These are phyloP conservation scores for Lagodon rhomboides DNA, from an alignment of 2,797 vertebrate genomes.

Conservation along the genomic window DNA sequence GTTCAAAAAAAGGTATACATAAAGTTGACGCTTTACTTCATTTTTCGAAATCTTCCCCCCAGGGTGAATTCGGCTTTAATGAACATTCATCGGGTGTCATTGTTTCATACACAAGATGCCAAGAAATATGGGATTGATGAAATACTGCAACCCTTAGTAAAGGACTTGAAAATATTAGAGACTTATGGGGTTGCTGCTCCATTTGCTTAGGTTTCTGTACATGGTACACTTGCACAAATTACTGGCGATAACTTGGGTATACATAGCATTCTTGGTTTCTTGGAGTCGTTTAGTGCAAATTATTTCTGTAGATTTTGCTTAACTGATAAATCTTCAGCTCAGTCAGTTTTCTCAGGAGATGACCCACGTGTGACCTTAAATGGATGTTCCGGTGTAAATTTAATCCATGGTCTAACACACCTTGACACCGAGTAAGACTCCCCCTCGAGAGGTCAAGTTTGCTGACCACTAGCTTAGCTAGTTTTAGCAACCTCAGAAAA, in stretches of 20 bases:
- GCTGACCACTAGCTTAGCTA: too few relatives aligned
- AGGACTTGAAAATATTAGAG: constrained; percentile 34
- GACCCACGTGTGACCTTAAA: constrained; percentile 9
- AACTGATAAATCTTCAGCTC: constrained; percentile 14
- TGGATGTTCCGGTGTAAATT: too few relatives aligned
- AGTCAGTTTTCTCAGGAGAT: constrained; percentile 19
- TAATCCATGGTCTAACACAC: too few relatives aligned
- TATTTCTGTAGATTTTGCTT: constrained; percentile 27
- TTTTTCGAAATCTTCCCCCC: background rate
- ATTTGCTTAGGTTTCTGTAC: background rate
- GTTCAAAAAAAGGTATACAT: background rate
- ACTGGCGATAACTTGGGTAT: constrained; percentile 22
- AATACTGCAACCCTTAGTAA: constrained; percentile 49
- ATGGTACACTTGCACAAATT: constrained; percentile 4
- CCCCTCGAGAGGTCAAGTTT: too few relatives aligned
- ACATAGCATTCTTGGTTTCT: constrained; percentile 3
- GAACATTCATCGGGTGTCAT: background rate
- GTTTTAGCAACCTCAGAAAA: too few relatives aligned
- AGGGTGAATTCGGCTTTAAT: background rate
- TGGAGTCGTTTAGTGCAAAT: constrained; percentile 27
- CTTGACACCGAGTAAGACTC: too few relatives aligned
- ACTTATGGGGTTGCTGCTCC: constrained; percentile 7
- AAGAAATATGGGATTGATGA: constrained; percentile 51
- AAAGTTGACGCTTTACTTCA: background rate
- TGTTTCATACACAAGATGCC: constrained; percentile 54